Base-by-base conservation (phyloP, 2,888 invertebrate genomes). In the Lottia gigantea region DNA sequence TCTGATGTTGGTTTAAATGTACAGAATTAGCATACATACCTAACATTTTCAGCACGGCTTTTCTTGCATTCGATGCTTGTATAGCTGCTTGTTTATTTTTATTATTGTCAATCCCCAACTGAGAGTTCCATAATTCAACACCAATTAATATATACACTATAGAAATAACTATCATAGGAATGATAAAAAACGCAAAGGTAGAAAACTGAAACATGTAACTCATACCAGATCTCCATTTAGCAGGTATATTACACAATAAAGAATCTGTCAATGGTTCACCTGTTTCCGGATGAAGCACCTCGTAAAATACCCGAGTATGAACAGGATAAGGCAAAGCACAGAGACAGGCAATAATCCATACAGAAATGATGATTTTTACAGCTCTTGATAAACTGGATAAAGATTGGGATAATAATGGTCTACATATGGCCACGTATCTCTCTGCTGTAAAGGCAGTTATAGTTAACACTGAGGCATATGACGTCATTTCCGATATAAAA, bases 371-470 rank as follows among this genome's bases (percentile, higher is more conserved):
- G 76, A 95, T 94, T 75, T 93, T 91, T 46, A 94, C 89, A 1
- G 95, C 95, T n/a, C 96, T 90, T 66, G 94, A 92, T 46, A 95
- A 91, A 1, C 94, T 94, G 0, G 94, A 94, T 92, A 95, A 94
- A 49, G 93, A 92, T 88, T 95, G 94, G 74, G 94, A 91, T 84
- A 93, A 92, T 61, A 96, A 90, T 0, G 96, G 96, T 87, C 95
- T 94, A 86, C 96, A 96, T 84, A 96, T 96, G 46, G 96, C 96
- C 78, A 96, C 90, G 90, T 95, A 90, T 62, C 96, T 91, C 90
- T 96, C 96, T 89, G 94, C 92, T 0, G 96, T 95, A 89, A 96
- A 96, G 3, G 95, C 95, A 63, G 95, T 95, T 80, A 96, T 96
- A 31, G 96, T 96, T 84, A 96, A 90, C 66, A 96, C 95, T 0